These are phyloP conservation scores for Remorina albescens DNA, from an alignment of 2,797 vertebrate genomes.

Conservation along the genomic window DNA sequence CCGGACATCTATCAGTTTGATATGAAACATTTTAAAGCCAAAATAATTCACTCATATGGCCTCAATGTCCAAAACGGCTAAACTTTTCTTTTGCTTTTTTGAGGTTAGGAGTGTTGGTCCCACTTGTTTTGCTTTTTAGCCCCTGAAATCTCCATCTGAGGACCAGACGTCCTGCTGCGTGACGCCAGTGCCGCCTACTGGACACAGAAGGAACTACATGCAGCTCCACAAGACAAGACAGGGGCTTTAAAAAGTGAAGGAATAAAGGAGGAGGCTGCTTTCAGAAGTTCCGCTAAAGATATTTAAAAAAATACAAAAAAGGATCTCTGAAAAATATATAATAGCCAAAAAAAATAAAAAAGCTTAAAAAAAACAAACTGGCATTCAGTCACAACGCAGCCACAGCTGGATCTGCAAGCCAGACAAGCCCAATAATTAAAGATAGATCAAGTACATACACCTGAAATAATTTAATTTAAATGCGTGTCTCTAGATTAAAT, in stretches of 20 bases:
- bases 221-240: neutral
- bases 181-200: constrained; percentile 84
- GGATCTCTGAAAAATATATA: neutral
- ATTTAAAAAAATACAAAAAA: neutral
- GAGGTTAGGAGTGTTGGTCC: constrained; percentile 25
- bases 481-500: constrained; percentile 65
- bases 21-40: neutral
- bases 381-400: neutral
- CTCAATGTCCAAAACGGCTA: neutral
- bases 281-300: constrained; percentile 7
- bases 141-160: constrained; percentile 11
- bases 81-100: constrained; percentile 19
- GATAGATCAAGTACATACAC: constrained; percentile 67
- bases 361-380: neutral
- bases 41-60: constrained; percentile 6
- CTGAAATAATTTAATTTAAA: constrained; percentile 74
- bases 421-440: constrained; percentile 58
- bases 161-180: constrained; percentile 60
- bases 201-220: constrained; percentile 20
- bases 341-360: neutral
- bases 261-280: neutral
- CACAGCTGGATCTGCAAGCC: constrained; percentile 15
- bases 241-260: neutral
- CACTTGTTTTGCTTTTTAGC: constrained; percentile 51
- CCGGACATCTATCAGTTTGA: constrained; percentile 10